Base-by-base conservation (phyloP, 2,113 vertebrate species). In the Elaphurus davidianus region DNA sequence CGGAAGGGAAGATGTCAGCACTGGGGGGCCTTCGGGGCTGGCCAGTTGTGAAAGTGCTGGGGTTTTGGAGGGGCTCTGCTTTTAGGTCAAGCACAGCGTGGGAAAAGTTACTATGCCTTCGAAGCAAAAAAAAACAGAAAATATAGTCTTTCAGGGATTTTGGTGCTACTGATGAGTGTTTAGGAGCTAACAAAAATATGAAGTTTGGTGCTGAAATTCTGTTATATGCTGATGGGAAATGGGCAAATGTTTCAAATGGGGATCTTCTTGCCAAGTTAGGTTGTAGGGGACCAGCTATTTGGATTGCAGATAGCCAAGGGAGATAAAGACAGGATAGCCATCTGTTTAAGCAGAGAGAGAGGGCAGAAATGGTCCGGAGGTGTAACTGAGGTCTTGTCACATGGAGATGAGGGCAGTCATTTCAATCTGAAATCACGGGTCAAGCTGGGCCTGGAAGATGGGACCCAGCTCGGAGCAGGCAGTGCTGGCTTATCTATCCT, bases 111-210 rank as follows among this genome's bases (percentile, higher is more conserved):
- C 17, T 27, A 82, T 33, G 36, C 8, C 15, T 82, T 90, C 40
- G 43, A 59, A 94, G 40, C 21, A 45, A 50, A 81, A 96, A 89
- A 96, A 89, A 81, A 36, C 30, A 19, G 83, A 82, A 95, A 25
- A 50, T 52, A 88, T 5, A 45, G 52, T 54, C 25, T 59, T 60
- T 28, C 27, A 74, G 90, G 60, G 52, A 47, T 52, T 74, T 50
- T 33, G 64, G n/a, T 67, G 76, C 45, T 59, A 12, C 57, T 45
- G 57, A 45, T 76, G 17, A 21, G n/a, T 55, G 17, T 62, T 94
- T 55, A 81, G 82, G 52, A 60, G 36, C 82, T 91, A 91, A 57
- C 7, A 25, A 93, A 45, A 57, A 45, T 23, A 64, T 28, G 33
- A 33, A 28, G 9, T 83, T 50, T n/a, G 14, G 16, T 7, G 28